A percentile compares a stretch with the other conserved stretches of the same genome.
Conservation (phyloP, 2,888 invertebrate species). For the Drosophila flavopinicola region DNA sequence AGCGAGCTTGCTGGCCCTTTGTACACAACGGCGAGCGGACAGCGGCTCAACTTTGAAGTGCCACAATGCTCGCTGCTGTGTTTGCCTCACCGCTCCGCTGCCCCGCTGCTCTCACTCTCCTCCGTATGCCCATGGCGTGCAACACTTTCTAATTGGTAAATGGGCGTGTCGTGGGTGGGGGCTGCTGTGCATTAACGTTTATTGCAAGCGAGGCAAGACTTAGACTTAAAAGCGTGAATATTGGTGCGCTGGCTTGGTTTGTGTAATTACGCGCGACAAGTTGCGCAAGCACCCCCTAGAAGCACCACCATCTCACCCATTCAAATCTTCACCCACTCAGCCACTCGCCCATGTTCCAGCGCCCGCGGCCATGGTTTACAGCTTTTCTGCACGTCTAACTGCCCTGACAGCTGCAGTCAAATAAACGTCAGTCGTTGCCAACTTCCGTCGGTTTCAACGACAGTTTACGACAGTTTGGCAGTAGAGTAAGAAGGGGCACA, state of each 20-base stretch:
- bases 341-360: background rate
- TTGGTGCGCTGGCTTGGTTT: constrained; percentile 25
- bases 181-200: constrained; percentile 53
- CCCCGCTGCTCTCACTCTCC: background rate
- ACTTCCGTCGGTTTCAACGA: constrained; percentile 54
- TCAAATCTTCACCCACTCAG: constrained; percentile 3
- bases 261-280: constrained; percentile 77
- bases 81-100: background rate
- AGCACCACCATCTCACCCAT: constrained; percentile 1
- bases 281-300: constrained; percentile 19
- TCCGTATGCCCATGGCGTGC: constrained; percentile 8
- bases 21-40: constrained; percentile 39
- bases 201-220: constrained; percentile 43
- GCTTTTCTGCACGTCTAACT: constrained; percentile 53
- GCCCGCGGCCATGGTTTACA: constrained; percentile 1
- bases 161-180: constrained; percentile 2
- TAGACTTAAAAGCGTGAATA: constrained; percentile 51
- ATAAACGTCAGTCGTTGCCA: constrained; percentile 68
- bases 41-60: constrained; percentile 33
- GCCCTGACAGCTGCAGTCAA: constrained; percentile 75
- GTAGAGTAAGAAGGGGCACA: background rate
- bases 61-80: constrained; percentile 4
- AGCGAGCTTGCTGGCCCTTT: constrained; percentile 50
- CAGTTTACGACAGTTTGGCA: constrained; percentile 45
- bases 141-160: constrained; percentile 52